A percentile compares a stretch with the other conserved stretches of the same genome.
Conservation (phyloP, 2,113 vertebrate genomes). For the Bothrops jararaca region DNA sequence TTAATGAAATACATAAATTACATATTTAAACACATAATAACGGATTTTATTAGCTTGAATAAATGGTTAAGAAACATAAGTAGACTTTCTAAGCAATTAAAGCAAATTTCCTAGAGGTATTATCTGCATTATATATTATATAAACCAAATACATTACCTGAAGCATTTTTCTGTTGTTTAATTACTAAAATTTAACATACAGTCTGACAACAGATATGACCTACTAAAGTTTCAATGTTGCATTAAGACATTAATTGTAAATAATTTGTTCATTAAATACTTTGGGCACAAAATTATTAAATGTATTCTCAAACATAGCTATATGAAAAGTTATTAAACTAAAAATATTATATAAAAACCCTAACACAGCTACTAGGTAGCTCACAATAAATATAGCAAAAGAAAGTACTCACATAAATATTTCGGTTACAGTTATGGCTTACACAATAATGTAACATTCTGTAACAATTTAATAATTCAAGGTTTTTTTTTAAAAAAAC, state of each 20-base stretch:
- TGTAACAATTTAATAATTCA: conserved; percentile 19
- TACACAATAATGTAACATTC: conserved; percentile 30
- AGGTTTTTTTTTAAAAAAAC: conserved; percentile 17
- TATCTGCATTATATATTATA: conserved; percentile 84
- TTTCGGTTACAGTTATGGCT: conserved; percentile 56
- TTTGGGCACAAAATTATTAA: conserved; percentile 78
- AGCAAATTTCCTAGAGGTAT: conserved; percentile 75
- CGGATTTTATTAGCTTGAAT: conserved; percentile 41
- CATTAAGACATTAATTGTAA: conserved; percentile 80
- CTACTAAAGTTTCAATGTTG: conserved; percentile 87
- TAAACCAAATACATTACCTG: conserved; percentile 81
- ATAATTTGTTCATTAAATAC: conserved; percentile 88
- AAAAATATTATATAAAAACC: conserved; percentile 58
- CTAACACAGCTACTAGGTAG: conserved; percentile 56
- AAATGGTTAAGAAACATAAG: conserved; percentile 65
- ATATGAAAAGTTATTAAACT: conserved; percentile 62
- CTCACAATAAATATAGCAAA: conserved; percentile 45
- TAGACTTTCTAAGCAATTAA: conserved; percentile 71
- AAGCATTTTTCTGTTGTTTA: conserved; percentile 80
- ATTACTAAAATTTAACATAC: conserved; percentile 83
- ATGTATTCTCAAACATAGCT: conserved; percentile 63
- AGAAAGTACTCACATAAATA: conserved; percentile 48
- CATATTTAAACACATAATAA: conserved; percentile 34
- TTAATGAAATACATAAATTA: not conserved
- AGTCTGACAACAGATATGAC: conserved; percentile 88